Evolutionary conservation across 2,113 vertebrate species (phyloP), one percentile per base, ranked within the genome.

Genomic region (Cheilinus undulatus): DNA sequence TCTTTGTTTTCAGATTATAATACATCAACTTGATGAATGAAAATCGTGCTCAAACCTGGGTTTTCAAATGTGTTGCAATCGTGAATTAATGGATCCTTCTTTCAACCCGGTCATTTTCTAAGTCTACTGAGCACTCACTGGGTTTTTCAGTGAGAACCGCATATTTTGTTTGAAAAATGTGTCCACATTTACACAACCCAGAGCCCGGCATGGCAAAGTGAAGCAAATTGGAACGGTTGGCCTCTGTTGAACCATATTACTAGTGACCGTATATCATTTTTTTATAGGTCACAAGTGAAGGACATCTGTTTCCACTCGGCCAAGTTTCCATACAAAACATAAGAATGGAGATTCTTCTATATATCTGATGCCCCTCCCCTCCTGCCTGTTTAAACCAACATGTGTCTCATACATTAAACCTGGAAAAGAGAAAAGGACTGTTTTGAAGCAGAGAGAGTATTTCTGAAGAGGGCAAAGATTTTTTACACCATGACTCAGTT

Each of bases 231-330:
- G 95, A 97, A 94, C 92, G 94, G 94, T 91, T 95, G 95, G 95
- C 94, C 94, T 95, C 93, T 93, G 94, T 91, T 96, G 93, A 95
- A 94, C 93, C 94, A 89, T 93, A 95, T 96, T 95, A 94, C 93
- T 90, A 90, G 91, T 91, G 95, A 95, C 94, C 95, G 95, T 96
- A 96, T 94, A 97, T 97, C 95, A 97, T 95, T 95, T 95, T 93
- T 96, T 96, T 96, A 97, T 95, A 93, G 95, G 93, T 95, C 93
- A 94, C 86, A 93, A 95, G 94, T 94, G 93, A 93, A 90, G 89
- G 92, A 97, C 97, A 99, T 97, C 95, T 98, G 97, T 95, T 98
- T 98, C 95, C 94, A 94, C 95, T 98, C 94, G 95, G 92, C 91
- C 89, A 95, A 93, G 94, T 95, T 93, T 96, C 94, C 94, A 93